Base-by-base conservation (phyloP, 1,140 invertebrate species). In the Drosophila pruinosa region DNA sequence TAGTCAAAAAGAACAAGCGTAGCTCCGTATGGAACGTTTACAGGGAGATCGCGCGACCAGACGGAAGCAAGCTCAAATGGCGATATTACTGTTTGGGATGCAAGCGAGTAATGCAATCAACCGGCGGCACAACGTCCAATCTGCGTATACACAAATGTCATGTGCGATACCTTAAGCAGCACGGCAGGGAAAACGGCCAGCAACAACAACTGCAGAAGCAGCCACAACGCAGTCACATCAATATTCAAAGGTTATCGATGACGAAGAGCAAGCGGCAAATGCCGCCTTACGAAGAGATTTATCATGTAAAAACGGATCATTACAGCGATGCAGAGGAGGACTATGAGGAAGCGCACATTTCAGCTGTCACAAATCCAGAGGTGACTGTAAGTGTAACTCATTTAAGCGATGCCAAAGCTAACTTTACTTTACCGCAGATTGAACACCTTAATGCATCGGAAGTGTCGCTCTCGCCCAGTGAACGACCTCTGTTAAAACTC, bases 91-190 rank as follows among this genome's bases (percentile, higher is more conserved):
- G 82, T 17, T 3, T 71, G 6, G 82, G 81, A 2, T 86, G 82
- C 53, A 77, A 75, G 31, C 57, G 82, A 0, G 82, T 86, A 15
- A 86, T 86, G 81, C 81, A 86, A 54, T 86, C 82, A 2, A 78
- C 81, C 4, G 81, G 81, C 0, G 81, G 81, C 7, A 88, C 81
- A 4, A 86, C 81, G 0, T 86, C 81, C 1, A 86, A 86, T 36
- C 62, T 85, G 3, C 77, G 81, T 5, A 85, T 85, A 26, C 81
- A 85, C 36, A 86, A 86, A 43, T 85, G 81, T 36, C 81, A 86
- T 56, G 65, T 86, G 0, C 77, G 70, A 0, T 86, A 65, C 22
- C 39, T 85, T 0, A 81, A 85, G 21, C 64, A 69, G 12, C 61
- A 77, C 10, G 61, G 64, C 5, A 57, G 57, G 12, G 14, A 38